Conservation (phyloP, 2,113 vertebrate genomes). For the Anolis sagrei region DNA sequence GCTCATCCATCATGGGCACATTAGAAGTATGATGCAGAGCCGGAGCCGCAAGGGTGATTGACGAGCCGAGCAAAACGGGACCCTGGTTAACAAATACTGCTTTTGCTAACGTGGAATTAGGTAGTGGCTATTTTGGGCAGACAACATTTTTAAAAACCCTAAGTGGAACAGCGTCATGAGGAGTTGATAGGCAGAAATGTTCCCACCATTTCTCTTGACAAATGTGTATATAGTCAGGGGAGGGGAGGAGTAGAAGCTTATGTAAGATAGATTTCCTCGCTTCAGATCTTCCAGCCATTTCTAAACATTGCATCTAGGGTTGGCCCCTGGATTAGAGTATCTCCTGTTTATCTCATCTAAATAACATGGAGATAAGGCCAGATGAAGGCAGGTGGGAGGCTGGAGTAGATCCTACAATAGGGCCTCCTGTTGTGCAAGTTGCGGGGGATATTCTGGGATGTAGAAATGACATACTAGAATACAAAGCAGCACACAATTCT, state of each 20-base stretch:
- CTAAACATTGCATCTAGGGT: background rate
- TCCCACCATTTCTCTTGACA: background rate
- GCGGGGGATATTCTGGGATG: too few species aligned
- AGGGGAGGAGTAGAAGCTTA: background rate
- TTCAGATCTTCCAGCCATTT: background rate
- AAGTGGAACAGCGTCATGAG: background rate
- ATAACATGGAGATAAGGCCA: background rate
- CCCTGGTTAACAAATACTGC: constrained; percentile 54
- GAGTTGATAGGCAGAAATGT: background rate
- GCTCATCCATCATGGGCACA: constrained; percentile 64
- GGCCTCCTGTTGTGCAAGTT: too few species aligned
- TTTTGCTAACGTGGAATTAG: background rate
- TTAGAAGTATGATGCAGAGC: background rate
- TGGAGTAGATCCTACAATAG: too few species aligned
- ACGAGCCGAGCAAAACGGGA: constrained; percentile 58
- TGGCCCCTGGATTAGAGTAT: background rate
- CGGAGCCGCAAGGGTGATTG: constrained; percentile 61
- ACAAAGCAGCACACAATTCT: too few species aligned
- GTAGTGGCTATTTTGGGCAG: background rate
- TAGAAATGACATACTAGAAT: too few species aligned
- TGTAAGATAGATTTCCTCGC: background rate
- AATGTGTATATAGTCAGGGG: background rate
- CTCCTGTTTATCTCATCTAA: background rate
- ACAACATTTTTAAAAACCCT: background rate
- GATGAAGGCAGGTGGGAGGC: too few species aligned